phyloP scores from a whole-genome alignment of 2,888 invertebrate species.

The Colostygia pectinataria region DNA sequence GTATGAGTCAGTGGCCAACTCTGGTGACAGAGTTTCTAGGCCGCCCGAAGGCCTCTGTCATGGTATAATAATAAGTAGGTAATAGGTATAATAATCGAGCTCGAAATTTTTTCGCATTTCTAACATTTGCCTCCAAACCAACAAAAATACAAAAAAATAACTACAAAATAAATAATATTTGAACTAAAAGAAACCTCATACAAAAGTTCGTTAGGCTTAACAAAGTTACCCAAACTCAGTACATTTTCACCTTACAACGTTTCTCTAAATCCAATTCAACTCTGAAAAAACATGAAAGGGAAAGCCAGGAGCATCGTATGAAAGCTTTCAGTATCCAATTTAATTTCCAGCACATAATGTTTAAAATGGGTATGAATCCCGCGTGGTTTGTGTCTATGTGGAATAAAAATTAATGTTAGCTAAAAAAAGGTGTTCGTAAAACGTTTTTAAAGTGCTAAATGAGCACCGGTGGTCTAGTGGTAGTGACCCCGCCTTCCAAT shows the following conservation, averaged over 20 bases:
- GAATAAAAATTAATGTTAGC: slow-evolving; percentile 40
- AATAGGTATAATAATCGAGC: too few relatives aligned
- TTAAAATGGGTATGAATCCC: slow-evolving; percentile 38
- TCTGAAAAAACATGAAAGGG: slow-evolving; percentile 31
- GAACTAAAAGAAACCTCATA: slow-evolving; percentile 5
- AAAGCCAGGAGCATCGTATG: slow-evolving; percentile 36
- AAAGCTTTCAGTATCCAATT: slow-evolving; percentile 37
- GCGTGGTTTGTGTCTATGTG: slow-evolving; percentile 29
- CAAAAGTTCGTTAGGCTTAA: slow-evolving; percentile 15
- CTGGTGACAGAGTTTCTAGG: too few relatives aligned
- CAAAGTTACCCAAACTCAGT: slow-evolving; percentile 13
- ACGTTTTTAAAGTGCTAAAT: too few relatives aligned
- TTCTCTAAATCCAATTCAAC: slow-evolving; percentile 19
- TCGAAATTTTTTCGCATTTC: too few relatives aligned
- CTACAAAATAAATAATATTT: too few relatives aligned
- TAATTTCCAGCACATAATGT: slow-evolving; percentile 36
- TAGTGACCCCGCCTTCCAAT: too few relatives aligned
- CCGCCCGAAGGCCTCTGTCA: too few relatives aligned
- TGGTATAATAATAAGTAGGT: too few relatives aligned
- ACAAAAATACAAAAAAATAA: slow-evolving; percentile 2
- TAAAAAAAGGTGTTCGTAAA: too few relatives aligned
- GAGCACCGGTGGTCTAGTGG: too few relatives aligned
- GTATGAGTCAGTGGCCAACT: too few relatives aligned
- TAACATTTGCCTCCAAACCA: too few relatives aligned
- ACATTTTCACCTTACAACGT: slow-evolving; percentile 24